These are phyloP conservation scores for Pteria penguin DNA, from an alignment of 2,888 invertebrate genomes.

Conservation along the genomic window DNA sequence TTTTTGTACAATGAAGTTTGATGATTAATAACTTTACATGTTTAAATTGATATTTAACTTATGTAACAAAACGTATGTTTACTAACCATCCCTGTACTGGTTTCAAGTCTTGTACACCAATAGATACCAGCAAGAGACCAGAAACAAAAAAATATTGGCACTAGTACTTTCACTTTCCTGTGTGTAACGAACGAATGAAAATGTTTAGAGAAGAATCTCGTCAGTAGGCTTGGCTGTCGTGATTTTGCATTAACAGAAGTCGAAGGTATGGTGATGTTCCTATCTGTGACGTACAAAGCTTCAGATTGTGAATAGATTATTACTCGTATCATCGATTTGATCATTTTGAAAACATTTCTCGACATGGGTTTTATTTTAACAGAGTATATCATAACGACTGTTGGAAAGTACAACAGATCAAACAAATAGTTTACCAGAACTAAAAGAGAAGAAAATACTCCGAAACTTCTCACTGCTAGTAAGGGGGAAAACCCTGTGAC, in stretches of 20 bases:
- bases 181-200: not conserved
- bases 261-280: too few relatives aligned
- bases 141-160: not conserved
- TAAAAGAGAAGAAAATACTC: conserved; percentile 71
- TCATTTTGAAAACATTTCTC: conserved; percentile 1
- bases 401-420: conserved; percentile 75
- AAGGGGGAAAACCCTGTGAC: conserved; percentile 73
- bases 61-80: too few relatives aligned
- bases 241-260: too few relatives aligned
- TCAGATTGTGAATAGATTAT: not conserved
- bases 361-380: conserved; percentile 35
- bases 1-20: too few relatives aligned
- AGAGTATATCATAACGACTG: conserved; percentile 59
- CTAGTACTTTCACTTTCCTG: not conserved
- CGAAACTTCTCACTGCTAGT: conserved; percentile 70
- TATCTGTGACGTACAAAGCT: too few relatives aligned
- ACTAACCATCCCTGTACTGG: not conserved
- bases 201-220: not conserved
- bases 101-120: not conserved
- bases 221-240: not conserved
- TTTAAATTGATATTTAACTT: too few relatives aligned
- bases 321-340: not conserved
- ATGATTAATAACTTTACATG: too few relatives aligned
- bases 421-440: conserved; percentile 76
- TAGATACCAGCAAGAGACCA: not conserved